These are phyloP conservation scores for Notoglanidium macrostoma DNA, from an alignment of 2,797 vertebrate genomes.

Conservation along the genomic window DNA sequence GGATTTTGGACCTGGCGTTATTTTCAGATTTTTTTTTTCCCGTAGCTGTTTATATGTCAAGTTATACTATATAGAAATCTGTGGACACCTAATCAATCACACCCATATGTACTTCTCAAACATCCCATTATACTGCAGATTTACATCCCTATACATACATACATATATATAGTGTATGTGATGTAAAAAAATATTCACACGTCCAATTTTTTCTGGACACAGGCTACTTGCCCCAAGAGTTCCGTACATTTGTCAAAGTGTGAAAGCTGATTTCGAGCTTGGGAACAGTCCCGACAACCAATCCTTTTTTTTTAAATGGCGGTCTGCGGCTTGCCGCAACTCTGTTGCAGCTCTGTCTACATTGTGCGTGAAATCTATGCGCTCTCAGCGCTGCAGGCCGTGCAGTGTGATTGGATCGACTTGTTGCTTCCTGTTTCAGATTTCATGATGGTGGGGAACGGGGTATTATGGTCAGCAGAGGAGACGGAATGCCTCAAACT, in stretches of 20 bases:
- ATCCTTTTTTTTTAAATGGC: neutral
- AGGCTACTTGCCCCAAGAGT: neutral
- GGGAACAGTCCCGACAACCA: neutral
- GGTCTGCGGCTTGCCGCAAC: neutral
- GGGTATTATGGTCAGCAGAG: neutral
- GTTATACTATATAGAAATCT: neutral
- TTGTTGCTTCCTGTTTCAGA: neutral
- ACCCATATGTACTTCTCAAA: neutral
- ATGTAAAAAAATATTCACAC: neutral
- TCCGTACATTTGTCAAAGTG: neutral
- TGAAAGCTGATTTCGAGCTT: neutral
- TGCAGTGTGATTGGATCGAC: neutral
- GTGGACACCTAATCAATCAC: neutral
- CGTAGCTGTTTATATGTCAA: neutral
- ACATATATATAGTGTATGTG: neutral
- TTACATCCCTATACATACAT: too few relatives aligned
- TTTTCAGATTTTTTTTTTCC: neutral
- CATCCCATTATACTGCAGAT: neutral
- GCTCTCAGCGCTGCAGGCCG: neutral
- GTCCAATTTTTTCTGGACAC: neutral
- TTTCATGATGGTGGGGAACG: neutral
- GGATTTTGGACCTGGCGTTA: neutral
- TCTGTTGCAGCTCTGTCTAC: neutral
- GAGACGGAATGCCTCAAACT: neutral
- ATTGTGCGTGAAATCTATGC: neutral